phyloP scores from a whole-genome alignment of 2,113 vertebrate genomes.

The Oostethus manadensis region DNA sequence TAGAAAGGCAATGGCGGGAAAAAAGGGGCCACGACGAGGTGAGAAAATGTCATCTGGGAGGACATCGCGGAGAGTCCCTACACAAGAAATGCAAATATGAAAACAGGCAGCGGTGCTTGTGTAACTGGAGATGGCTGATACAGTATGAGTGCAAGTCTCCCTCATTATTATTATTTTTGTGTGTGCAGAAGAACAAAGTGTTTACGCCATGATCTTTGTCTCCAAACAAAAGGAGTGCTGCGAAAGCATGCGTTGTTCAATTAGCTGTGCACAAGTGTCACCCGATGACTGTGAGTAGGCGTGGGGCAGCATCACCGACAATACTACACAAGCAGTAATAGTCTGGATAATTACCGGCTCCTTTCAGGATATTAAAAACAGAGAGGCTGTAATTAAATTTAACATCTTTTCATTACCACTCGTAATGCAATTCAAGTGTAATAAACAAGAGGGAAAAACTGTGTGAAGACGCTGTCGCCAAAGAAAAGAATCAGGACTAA shows the following conservation, averaged over 20 bases:
- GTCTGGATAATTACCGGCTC: neutral
- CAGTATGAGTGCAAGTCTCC: neutral
- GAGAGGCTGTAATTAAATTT: neutral
- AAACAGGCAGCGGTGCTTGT: slow-evolving; percentile 18
- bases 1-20: slow-evolving; percentile 46
- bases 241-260: neutral
- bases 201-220: neutral
- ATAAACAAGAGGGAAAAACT: neutral
- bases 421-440: neutral
- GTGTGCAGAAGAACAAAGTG: neutral
- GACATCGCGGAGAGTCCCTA: slow-evolving; percentile 43
- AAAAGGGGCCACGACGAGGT: slow-evolving; percentile 25
- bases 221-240: neutral
- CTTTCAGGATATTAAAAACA: neutral
- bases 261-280: neutral
- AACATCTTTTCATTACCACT: slow-evolving; percentile 1
- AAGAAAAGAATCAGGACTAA: neutral
- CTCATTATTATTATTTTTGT: neutral
- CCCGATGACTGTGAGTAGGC: neutral
- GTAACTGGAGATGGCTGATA: slow-evolving; percentile 21
- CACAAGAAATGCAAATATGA: slow-evolving; percentile 15
- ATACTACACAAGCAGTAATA: neutral
- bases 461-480: neutral
- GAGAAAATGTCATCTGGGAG: slow-evolving; percentile 52
- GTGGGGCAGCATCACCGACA: neutral